Conservation (phyloP, 2,888 invertebrate species). For the Agriopis leucophaearia region DNA sequence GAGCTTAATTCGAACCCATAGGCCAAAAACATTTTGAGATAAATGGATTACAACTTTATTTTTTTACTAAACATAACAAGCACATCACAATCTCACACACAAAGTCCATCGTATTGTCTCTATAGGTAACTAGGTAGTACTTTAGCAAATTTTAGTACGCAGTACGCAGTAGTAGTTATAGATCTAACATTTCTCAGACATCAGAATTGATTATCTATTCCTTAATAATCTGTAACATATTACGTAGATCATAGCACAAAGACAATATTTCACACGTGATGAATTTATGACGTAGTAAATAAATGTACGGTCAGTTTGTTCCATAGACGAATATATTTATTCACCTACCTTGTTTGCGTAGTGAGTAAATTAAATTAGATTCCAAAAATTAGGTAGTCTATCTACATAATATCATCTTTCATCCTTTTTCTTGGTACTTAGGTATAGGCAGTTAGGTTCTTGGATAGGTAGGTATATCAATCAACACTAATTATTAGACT, state of each 20-base stretch:
- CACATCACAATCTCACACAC: no score
- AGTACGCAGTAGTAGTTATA: no score
- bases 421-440: no score
- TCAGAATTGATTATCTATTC: neutral
- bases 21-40: no score
- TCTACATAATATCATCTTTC: neutral
- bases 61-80: no score
- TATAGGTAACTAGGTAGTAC: no score
- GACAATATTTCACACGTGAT: constrained; percentile 52
- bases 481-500: no score
- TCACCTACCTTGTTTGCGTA: constrained; percentile 25
- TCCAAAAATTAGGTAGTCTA: neutral
- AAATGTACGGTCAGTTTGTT: constrained; percentile 34
- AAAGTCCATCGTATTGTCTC: no score
- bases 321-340: constrained; percentile 26
- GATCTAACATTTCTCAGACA: neutral
- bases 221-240: constrained; percentile 1
- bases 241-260: constrained; percentile 51
- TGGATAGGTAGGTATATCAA: neutral
- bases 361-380: constrained; percentile 27
- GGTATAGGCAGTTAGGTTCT: no score
- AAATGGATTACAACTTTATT: no score
- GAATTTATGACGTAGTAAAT: constrained; percentile 56
- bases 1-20: no score
- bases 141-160: no score